Base-by-base conservation (phyloP, 37 sponge, comb jelly and placozoan species). In the Amphimedon queenslandica region DNA sequence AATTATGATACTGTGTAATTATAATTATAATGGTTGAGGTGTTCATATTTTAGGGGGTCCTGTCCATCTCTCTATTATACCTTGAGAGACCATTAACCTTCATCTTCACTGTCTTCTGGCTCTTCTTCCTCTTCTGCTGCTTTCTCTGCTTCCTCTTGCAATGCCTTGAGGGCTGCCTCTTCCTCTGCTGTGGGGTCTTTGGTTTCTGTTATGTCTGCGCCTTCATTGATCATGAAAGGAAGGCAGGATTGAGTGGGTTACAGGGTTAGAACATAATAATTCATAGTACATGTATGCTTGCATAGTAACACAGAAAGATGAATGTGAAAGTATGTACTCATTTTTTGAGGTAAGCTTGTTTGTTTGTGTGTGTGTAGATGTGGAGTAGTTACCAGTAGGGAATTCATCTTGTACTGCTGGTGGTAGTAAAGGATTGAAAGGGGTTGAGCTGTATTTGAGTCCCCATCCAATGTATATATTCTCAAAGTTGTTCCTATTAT, bases 381-480 rank as follows among this genome's bases (percentile, higher is more conserved):
- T 11, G 34, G 32, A 10, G 16, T 1, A 56, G 27, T 66, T 57
- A 58, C 90, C 95, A 24, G 79, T 64, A 25, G 91, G 91, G 83
- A 90, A 96, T 78, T 96, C 97, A 55, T 92, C 91, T 41, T 89
- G 88, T 35, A 90, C 80, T 20, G 91, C 71, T 8, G 93, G 91
- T 2, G 99, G 99, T 13, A 93, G 86, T 6, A 67, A 58, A 0
- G 99, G 99, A 67, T 91, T 93, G 79, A 91, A 92, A n/a, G 88
- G 81, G 11, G 67, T 78, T 20, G 88, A 58, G 34, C 80, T 82
- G 83, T 99, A 99, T 91, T 92, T 99, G 71, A 90, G 86, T 21
- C 99, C 99, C 84, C 87, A 99, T 0, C 99, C 99, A 68, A 99
- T 87, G 74, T 99, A 99, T 4, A 95, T 47, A 61, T 90, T 99